Evolutionary conservation across 2,888 invertebrate genomes (phyloP).

Genomic region (Cosmia trapezina): DNA sequence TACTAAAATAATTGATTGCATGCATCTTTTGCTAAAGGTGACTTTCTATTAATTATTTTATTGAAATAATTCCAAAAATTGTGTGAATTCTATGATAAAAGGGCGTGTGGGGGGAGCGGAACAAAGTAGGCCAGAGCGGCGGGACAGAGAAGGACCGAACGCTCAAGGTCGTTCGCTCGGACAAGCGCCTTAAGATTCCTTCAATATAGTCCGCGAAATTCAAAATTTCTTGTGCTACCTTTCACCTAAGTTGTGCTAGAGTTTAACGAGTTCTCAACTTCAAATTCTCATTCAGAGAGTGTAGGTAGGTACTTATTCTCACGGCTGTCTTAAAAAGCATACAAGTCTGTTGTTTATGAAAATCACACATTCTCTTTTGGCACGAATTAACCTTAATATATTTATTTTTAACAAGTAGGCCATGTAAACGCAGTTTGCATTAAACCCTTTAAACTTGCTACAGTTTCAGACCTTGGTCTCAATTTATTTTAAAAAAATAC

Average conservation of each 20-base stretch:
- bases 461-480: conserved; percentile 45
- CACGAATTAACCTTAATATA: conserved; percentile 19
- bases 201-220: not conserved
- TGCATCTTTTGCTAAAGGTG: no score
- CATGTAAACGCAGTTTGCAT: conserved; percentile 22
- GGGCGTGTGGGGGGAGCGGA: no score
- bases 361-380: conserved; percentile 21
- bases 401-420: conserved; percentile 48
- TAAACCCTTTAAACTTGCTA: conserved; percentile 34
- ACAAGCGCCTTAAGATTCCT: no score
- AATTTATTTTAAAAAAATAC: conserved; percentile 32
- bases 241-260: not conserved
- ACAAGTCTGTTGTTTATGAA: not conserved
- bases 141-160: no score
- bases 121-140: no score
- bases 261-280: not conserved
- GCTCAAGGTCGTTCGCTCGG: no score
- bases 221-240: no score
- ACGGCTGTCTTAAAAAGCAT: not conserved
- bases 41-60: no score
- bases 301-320: not conserved
- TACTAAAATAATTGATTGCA: no score
- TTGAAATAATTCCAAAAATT: no score
- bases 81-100: no score
- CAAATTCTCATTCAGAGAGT: not conserved